phyloP scores from a whole-genome alignment of 1,140 invertebrate genomes.

The Drosophila repletoides region DNA sequence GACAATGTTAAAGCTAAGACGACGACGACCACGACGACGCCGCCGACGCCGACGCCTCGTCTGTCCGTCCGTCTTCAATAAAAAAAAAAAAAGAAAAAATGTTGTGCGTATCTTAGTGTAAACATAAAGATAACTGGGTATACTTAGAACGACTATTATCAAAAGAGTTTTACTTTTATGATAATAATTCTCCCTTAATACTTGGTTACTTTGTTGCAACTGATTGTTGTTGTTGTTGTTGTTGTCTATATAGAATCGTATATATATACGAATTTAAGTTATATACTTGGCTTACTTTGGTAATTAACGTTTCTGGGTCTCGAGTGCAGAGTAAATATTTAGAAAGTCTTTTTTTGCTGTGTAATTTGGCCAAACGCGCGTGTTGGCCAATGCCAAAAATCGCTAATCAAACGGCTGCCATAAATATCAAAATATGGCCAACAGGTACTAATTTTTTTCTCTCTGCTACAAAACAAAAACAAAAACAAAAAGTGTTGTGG shows the following conservation, averaged over 20 bases:
- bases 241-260: neutral
- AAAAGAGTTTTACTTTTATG: neutral
- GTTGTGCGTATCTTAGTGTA: constrained; percentile 31
- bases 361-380: too few relatives aligned
- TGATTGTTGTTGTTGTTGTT: too few relatives aligned
- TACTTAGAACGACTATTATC: neutral
- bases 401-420: too few relatives aligned
- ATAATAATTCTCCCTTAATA: too few relatives aligned
- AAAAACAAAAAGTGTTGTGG: too few relatives aligned
- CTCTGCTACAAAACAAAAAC: too few relatives aligned
- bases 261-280: neutral
- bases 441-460: constrained; percentile 59
- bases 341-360: too few relatives aligned
- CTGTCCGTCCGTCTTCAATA: constrained; percentile 16
- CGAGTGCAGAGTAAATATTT: neutral
- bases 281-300: neutral
- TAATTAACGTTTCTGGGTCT: constrained; percentile 12
- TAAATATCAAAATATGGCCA: constrained; percentile 18
- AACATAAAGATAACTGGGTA: constrained; percentile 29
- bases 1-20: constrained; percentile 59
- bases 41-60: neutral
- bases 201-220: too few relatives aligned
- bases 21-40: constrained; percentile 18
- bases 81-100: too few relatives aligned
- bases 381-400: too few relatives aligned